Conservation (phyloP, 2,797 vertebrate species). For the Meda fulgida region DNA sequence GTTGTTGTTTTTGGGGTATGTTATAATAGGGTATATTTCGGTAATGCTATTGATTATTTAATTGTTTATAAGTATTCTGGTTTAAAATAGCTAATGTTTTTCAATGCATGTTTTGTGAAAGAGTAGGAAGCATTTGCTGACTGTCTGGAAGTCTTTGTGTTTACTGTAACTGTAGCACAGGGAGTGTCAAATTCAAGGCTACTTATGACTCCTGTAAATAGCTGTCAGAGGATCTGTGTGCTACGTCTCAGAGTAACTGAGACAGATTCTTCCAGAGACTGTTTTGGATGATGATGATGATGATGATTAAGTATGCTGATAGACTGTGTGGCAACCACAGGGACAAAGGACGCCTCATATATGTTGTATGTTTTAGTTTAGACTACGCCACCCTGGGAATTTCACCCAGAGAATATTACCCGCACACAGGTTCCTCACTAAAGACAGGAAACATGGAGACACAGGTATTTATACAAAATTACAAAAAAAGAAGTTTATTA, state of each 20-base stretch:
- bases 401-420: too few species aligned
- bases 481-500: too few species aligned
- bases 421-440: too few species aligned
- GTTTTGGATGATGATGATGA: conserved; percentile 2
- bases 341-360: too few species aligned
- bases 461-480: too few species aligned
- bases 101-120: not conserved
- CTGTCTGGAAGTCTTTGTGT: conserved; percentile 42
- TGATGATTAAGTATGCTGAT: not conserved
- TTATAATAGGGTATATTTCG: not conserved
- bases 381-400: too few species aligned
- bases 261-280: conserved; percentile 31
- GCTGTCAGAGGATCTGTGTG: conserved; percentile 42
- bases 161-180: conserved; percentile 49
- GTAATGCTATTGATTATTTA: not conserved
- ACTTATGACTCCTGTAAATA: conserved; percentile 57
- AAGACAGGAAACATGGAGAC: too few species aligned
- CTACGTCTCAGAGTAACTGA: conserved; percentile 26
- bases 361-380: too few species aligned
- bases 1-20: not conserved
- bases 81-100: conserved; percentile 3
- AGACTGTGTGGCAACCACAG: too few species aligned
- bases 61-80: not conserved
- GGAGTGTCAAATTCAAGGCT: conserved; percentile 55
- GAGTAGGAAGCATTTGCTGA: conserved; percentile 38